Evolutionary conservation across 1,140 invertebrate species (phyloP), one percentile per base, ranked within the genome.

Genomic region (Homarus americanus): DNA sequence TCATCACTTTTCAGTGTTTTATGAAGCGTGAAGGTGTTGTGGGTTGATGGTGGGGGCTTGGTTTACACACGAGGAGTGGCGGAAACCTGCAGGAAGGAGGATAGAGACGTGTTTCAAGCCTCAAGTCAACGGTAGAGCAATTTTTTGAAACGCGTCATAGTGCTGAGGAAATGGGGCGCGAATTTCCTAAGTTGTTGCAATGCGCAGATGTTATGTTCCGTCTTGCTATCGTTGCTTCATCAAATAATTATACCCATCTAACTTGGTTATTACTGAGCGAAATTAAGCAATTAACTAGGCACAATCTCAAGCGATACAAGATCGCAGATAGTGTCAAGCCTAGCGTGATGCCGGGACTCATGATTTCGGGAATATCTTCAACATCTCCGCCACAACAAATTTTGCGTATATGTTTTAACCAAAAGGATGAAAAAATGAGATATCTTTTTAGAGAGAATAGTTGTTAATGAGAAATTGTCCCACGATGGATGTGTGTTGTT

Each of bases 201-300:
- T 40, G 63, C 44, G 53, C 53, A 53, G 69, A 82, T 82, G 87
- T 83, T 89, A 36, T 89, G 87, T 89, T 83, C 87, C 87, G 49
- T 82, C 87, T 82, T 82, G 79, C 32, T 89, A 58, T 58, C 17
- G 24, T 58, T 58, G 12, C 17, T 58, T n/a, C n/a, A n/a, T n/a
- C n/a, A n/a, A 88, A 88, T 88, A 88, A 88, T 88, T 88, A 88
- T 88, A 82, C 87, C 87, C 87, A 89, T 89, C 87, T 89, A 89
- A 89, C 87, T 89, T 89, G 87, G 87, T 89, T 89, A 89, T 89
- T 89, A 89, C 87, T 73, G 87, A 83, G 80, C 87, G 87, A 89
- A 89, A 89, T 89, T 89, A 89, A 89, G 87, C 87, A 89, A 89
- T 89, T 89, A 89, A 89, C 87, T 82, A 82, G 87, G 79, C 69